These are phyloP conservation scores for Frieseomelitta varia DNA, from an alignment of 1,140 invertebrate genomes.

Conservation along the genomic window DNA sequence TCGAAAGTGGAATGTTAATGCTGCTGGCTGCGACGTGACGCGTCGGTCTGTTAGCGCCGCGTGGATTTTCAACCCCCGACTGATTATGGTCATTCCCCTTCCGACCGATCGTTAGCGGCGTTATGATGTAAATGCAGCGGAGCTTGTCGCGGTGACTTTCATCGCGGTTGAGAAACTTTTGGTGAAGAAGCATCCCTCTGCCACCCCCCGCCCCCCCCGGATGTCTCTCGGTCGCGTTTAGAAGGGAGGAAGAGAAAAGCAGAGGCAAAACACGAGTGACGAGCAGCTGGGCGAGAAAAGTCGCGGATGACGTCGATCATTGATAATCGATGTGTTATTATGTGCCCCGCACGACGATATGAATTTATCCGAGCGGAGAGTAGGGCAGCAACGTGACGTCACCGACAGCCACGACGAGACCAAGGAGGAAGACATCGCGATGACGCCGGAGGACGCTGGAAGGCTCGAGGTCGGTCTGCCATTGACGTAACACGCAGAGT, in stretches of 20 bases:
- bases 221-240: background rate
- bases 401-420: constrained; percentile 32
- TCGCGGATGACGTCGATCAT: constrained; percentile 41
- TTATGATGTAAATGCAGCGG: constrained; percentile 3
- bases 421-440: constrained; percentile 46
- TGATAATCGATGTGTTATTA: constrained; percentile 54
- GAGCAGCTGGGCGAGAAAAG: constrained; percentile 25
- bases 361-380: constrained; percentile 66
- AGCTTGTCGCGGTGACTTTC: background rate
- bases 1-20: constrained; percentile 42
- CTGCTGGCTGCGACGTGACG: background rate
- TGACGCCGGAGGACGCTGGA: constrained; percentile 45
- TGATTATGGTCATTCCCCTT: constrained; percentile 14
- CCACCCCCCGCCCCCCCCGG: background rate
- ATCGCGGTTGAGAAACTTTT: too few relatives aligned
- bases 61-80: constrained; percentile 7
- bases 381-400: constrained; percentile 62
- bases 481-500: constrained; percentile 65
- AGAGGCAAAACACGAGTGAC: background rate
- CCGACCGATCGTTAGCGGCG: background rate
- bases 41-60: constrained; percentile 14
- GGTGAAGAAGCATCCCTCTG: background rate
- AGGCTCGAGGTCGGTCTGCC: constrained; percentile 65
- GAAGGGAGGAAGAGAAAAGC: background rate
- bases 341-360: constrained; percentile 45